A percentile compares a stretch with the other conserved stretches of the same genome.
Conservation (phyloP, 2,113 vertebrate species). For the Hippolais icterina region DNA sequence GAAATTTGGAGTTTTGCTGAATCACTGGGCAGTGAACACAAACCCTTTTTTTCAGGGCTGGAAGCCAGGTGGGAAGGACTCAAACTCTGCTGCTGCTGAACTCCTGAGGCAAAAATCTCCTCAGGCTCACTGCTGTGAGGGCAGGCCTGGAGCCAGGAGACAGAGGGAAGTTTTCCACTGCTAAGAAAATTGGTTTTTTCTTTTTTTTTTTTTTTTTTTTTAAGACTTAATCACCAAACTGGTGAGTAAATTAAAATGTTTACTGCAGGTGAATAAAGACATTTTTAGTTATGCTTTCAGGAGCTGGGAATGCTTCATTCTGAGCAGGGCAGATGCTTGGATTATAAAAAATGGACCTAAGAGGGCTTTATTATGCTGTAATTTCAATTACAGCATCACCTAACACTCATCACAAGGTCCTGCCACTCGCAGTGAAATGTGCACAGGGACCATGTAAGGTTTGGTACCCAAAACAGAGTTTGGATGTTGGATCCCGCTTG, state of each 20-base stretch:
- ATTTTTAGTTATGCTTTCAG: neutral
- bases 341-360: neutral
- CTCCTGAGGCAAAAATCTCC: conserved; percentile 10
- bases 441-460: fast-evolving
- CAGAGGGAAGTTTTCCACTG: neutral
- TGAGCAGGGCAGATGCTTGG: neutral
- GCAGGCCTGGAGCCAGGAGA: neutral
- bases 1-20: conserved; percentile 18
- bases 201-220: neutral
- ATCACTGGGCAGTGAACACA: neutral
- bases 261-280: neutral
- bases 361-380: neutral
- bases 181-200: neutral
- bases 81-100: neutral
- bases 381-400: neutral
- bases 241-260: neutral
- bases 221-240: neutral
- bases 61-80: conserved; percentile 27
- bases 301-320: neutral
- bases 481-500: neutral
- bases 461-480: neutral
- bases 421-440: neutral
- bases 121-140: neutral
- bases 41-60: neutral
- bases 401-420: neutral